Evolutionary conservation across 2,797 vertebrate genomes (phyloP), one percentile per base, ranked within the genome.

Genomic region (Eospalax fontanierii): DNA sequence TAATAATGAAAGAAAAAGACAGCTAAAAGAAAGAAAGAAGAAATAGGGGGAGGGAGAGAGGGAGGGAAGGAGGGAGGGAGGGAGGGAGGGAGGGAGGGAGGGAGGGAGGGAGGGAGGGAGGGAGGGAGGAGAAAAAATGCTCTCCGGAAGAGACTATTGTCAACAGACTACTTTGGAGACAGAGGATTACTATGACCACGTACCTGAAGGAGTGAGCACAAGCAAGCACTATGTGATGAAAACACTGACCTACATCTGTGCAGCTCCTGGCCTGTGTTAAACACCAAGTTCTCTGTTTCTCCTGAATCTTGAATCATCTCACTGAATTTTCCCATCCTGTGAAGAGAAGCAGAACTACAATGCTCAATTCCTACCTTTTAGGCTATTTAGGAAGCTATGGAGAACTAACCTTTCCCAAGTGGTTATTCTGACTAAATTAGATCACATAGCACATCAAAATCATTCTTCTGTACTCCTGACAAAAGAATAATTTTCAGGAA

Each of bases 221-320:
- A 57, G 40, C 40, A 2, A 57, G 19, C 1, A 10, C 6, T 38
- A 14, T 1, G 3, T 75, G 28, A 66, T 21, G 73, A 54, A n/a
- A 82, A 90, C 16, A 18, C 0, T 40, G 28, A 61, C 11, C 33
- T 73, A 21, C 0, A 28, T 71, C 43, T 38, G 19, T 57, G 16
- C 26, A 91, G 50, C 22, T 63, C 33, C 46, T 30, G 14, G 54
- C 14, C 46, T 54, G 40, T 81, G 66, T 65, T 30, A 85, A 74
- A 57, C 43, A 46, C 46, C 76, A 33, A 43, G 24, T 19, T n/a
- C 46, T 65, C 82, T 73, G 65, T 33, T 68, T 80, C 43, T 81
- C 88, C 87, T 54, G 24, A 35, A 54, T 84, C 85, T 79, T 38
- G 21, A 43, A 57, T 33, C 74, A 94, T 66, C 90, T 85, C 19